A percentile compares a stretch with the other conserved stretches of the same genome.
phyloP scores from a whole-genome alignment of 1,140 invertebrate species.

The Berghia stephanieae region DNA sequence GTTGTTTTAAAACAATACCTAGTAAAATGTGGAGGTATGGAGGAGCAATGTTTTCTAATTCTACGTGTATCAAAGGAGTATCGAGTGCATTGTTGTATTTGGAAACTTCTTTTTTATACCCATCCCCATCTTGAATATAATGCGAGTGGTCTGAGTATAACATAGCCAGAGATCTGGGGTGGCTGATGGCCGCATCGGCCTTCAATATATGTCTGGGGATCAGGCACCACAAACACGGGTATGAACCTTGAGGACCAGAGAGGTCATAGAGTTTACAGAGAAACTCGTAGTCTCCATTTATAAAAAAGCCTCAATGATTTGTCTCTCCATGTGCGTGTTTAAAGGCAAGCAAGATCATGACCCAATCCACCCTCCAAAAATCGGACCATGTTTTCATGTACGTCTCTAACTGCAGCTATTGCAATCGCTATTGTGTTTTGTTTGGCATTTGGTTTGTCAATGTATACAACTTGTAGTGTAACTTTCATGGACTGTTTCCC shows the following conservation, averaged over 20 bases:
- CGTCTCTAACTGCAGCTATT: not conserved
- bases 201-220: too few relatives aligned
- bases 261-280: conserved; percentile 12
- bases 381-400: not conserved
- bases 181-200: too few relatives aligned
- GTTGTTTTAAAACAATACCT: conserved; percentile 11
- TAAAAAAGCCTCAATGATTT: not conserved
- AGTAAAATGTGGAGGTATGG: conserved; percentile 18
- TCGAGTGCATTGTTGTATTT: conserved; percentile 16
- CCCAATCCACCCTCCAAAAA: not conserved
- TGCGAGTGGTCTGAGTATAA: too few relatives aligned
- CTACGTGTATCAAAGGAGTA: not conserved
- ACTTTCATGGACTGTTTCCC: not conserved
- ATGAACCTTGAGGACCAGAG: too few relatives aligned
- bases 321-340: not conserved
- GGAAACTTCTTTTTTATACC: not conserved
- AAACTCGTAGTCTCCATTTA: conserved; percentile 5
- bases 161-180: too few relatives aligned
- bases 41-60: not conserved
- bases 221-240: too few relatives aligned
- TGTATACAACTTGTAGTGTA: conserved; percentile 4
- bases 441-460: not conserved
- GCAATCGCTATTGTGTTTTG: not conserved
- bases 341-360: not conserved
- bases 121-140: too few relatives aligned